Conservation (phyloP, 2,888 invertebrate species). For the Acanthococcus lagerstroemiae region DNA sequence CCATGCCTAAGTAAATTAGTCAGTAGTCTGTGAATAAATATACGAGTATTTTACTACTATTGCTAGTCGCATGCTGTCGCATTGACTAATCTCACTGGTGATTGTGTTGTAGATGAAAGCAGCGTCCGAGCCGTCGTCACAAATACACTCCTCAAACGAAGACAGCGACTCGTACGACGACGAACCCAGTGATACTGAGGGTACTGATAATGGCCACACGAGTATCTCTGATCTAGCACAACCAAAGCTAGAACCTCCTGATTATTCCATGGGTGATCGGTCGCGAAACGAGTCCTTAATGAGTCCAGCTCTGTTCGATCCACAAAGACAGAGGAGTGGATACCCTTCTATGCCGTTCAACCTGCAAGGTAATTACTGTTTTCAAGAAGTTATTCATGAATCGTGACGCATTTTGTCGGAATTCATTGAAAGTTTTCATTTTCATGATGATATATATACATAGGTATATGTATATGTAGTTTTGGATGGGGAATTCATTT, state of each 20-base stretch:
- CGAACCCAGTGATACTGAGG: slow-evolving; percentile 32
- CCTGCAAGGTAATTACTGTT: slow-evolving; percentile 6
- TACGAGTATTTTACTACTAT: too few species aligned
- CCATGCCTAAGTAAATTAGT: too few species aligned
- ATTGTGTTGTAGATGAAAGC: slow-evolving; percentile 43
- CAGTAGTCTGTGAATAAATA: too few species aligned
- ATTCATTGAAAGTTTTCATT: too few species aligned
- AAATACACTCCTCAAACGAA: slow-evolving; percentile 65
- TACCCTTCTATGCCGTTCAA: slow-evolving; percentile 14
- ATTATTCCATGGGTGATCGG: slow-evolving; percentile 46
- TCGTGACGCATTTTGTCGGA: too few species aligned
- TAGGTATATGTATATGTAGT: too few species aligned
- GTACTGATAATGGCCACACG: slow-evolving; percentile 25
- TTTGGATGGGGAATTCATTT: too few species aligned
- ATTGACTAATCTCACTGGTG: neutral
- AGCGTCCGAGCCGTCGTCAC: slow-evolving; percentile 49
- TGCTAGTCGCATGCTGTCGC: neutral
- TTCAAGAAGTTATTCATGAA: too few species aligned
- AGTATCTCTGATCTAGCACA: slow-evolving; percentile 42
- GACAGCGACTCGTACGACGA: slow-evolving; percentile 43
- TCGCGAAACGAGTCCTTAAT: slow-evolving; percentile 16
- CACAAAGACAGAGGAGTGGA: slow-evolving; percentile 2
- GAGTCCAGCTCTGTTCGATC: slow-evolving; percentile 16
- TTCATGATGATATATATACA: too few species aligned
- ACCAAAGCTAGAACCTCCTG: slow-evolving; percentile 64